These are phyloP conservation scores for Phorcus lineatus DNA, from an alignment of 2,888 invertebrate species.

Conservation along the genomic window DNA sequence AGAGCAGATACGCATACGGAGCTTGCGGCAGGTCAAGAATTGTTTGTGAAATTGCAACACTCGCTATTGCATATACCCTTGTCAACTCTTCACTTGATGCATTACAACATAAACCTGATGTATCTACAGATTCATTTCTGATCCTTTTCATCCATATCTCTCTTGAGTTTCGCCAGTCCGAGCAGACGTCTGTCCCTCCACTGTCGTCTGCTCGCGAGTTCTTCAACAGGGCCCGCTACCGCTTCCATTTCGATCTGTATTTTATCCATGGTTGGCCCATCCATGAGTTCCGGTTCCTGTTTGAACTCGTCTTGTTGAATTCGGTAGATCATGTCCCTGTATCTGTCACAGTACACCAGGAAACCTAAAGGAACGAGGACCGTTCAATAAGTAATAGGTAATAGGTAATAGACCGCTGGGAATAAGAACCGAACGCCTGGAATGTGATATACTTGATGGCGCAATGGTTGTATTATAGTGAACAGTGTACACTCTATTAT, in stretches of 20 bases:
- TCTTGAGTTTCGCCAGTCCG: slow-evolving; percentile 69
- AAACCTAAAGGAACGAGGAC: slow-evolving; percentile 48
- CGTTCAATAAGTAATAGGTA: too few species aligned
- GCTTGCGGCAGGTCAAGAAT: too few species aligned
- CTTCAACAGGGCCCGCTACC: slow-evolving; percentile 59
- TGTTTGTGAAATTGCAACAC: too few species aligned
- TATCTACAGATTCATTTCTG: background rate
- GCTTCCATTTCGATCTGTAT: slow-evolving; percentile 51
- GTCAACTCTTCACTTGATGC: too few species aligned
- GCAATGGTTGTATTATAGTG: too few species aligned
- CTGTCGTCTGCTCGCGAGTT: slow-evolving; percentile 56
- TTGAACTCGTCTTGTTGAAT: slow-evolving; percentile 55
- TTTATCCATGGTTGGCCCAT: slow-evolving; percentile 49
- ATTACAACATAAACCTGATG: too few species aligned
- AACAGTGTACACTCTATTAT: too few species aligned
- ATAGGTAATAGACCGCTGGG: too few species aligned
- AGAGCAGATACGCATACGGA: too few species aligned
- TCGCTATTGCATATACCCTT: too few species aligned
- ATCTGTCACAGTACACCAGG: slow-evolving; percentile 64
- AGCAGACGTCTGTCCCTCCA: slow-evolving; percentile 71
- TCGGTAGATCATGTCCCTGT: slow-evolving; percentile 62
- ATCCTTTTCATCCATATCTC: slow-evolving; percentile 46
- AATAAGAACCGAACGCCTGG: too few species aligned
- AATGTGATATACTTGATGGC: too few species aligned
- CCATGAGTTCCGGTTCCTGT: slow-evolving; percentile 54